Conservation (phyloP, 2,797 vertebrate species). For the Argyrosomus regius region DNA sequence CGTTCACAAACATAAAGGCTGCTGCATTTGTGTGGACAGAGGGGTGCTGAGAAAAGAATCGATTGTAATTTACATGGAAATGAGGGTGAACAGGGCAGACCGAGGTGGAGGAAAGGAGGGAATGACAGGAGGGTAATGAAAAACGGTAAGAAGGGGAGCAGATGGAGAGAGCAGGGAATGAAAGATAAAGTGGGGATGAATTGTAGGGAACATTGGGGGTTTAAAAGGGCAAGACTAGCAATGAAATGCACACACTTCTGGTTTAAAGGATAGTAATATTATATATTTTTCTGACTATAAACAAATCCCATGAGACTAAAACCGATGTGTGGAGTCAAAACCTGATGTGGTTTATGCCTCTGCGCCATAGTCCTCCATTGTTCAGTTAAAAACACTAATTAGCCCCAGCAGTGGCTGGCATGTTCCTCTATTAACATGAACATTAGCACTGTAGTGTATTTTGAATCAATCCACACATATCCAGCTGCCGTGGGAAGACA, state of each 20-base stretch:
- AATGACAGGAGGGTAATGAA: constrained; percentile 20
- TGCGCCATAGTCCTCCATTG: background rate
- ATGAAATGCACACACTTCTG: background rate
- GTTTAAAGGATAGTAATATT: background rate
- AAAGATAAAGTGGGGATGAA: constrained; percentile 13
- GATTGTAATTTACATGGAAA: constrained; percentile 66
- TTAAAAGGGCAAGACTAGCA: constrained; percentile 18
- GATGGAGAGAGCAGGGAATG: constrained; percentile 1
- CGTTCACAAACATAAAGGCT: background rate
- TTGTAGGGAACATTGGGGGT: constrained; percentile 2
- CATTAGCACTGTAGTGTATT: background rate
- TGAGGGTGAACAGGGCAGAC: constrained; percentile 40
- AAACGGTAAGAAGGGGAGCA: background rate
- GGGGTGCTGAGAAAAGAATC: constrained; percentile 45
- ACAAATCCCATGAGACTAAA: background rate
- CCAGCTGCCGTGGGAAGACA: background rate
- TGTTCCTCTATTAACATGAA: background rate
- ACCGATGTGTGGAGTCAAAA: background rate
- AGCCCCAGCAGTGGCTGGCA: background rate
- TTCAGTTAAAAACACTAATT: constrained; percentile 9
- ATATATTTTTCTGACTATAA: background rate
- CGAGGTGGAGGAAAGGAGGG: constrained; percentile 6
- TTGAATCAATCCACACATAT: too few species aligned
- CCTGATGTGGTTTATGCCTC: background rate
- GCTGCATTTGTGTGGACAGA: constrained; percentile 12